Base-by-base conservation (phyloP, 2,113 vertebrate species). In the Parus major region DNA sequence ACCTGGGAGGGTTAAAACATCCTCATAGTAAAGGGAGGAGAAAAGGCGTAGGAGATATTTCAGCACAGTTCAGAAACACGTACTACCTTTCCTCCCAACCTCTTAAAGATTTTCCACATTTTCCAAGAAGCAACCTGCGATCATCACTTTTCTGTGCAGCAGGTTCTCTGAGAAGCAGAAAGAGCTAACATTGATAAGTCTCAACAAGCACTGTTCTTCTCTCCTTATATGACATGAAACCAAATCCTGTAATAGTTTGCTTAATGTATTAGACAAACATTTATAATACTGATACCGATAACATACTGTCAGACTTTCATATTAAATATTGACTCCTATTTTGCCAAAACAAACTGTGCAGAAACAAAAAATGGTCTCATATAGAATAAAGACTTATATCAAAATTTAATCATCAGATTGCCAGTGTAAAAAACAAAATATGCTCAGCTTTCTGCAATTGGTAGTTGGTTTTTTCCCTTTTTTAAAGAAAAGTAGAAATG, bases 241-340 rank as follows among this genome's bases (percentile, higher is more conserved):
- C 41, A 85, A 96, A 95, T 88, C 69, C 47, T 88, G 52, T 6
- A 60, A 23, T 66, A 80, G 52, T 92, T 96, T 90, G 60, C 44
- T 28, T 88, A 90, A 75, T 90, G 44, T 41, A 80, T 90, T 96
- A 90, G 75, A 66, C 56, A 93, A 95, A 93, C 47, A 63, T 92
- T 90, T 91, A 47, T 83, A 83, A 77, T 81, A 59, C 52, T 64
- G 64, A 88, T 92, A 88, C 36, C 47, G 83, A 64, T 71, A 95
- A 44, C 66, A 84, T 23, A 12, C 29, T 50, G 29, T 55, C 9
- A 2, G 69, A 59, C 35, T 95, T 95, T 65, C 73, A 55, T 80
- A 92, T 92, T 92, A 89, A 92, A 94, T 94, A 92, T 93, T 95
- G 86, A 94, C 87, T 93, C 66, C 50, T 61, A 55, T 59, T 57